Conservation (phyloP, 53 echinoderm and acorn worm species). For the Echinometra lucunter region DNA sequence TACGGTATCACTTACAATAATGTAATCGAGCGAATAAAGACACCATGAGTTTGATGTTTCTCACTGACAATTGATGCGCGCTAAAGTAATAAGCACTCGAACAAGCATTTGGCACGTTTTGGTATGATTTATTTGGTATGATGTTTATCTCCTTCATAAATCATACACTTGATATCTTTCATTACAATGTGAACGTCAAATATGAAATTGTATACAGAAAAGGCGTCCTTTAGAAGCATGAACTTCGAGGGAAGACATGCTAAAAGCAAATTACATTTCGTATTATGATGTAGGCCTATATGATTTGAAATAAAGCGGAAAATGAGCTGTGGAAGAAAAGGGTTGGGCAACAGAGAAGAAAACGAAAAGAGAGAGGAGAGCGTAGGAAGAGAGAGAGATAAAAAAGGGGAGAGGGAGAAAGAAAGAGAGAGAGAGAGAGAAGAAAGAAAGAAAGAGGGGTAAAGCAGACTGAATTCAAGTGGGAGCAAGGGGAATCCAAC, state of each 20-base stretch:
- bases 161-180: background rate
- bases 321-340: background rate
- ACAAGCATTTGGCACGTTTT: background rate
- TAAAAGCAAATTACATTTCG: background rate
- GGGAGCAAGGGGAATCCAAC: too few species aligned
- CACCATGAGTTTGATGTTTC: background rate
- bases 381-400: background rate
- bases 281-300: background rate
- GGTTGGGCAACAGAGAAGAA: too few species aligned
- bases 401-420: background rate
- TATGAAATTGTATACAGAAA: background rate
- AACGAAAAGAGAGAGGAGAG: background rate
- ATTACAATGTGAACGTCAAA: background rate
- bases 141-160: background rate
- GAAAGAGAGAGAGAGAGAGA: too few species aligned
- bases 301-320: background rate
- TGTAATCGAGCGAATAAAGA: background rate
- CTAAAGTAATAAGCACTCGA: background rate
- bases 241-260: too few species aligned
- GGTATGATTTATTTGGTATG: background rate
- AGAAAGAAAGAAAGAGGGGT: background rate
- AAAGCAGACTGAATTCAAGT: background rate
- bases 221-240: background rate
- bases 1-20: background rate
- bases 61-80: background rate